Evolutionary conservation across 2,888 invertebrate species (phyloP).

Genomic region (Netelia melanura): DNA sequence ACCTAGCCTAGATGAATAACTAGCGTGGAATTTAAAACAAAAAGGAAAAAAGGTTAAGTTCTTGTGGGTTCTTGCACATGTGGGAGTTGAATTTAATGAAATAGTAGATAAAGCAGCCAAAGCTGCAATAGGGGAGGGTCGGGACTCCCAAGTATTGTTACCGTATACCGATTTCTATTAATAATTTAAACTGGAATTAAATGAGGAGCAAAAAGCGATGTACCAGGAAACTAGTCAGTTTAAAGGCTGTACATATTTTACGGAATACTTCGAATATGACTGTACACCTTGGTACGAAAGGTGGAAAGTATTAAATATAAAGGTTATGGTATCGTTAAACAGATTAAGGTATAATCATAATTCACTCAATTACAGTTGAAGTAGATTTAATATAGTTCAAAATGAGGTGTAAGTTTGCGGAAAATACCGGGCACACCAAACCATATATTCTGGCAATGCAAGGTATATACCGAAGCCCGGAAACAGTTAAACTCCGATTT

Average conservation of each 20-base stretch:
- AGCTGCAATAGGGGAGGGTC: slow-evolving; percentile 23
- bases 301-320: background rate
- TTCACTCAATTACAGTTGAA: slow-evolving; percentile 18
- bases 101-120: slow-evolving; percentile 29
- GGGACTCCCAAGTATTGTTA: slow-evolving; percentile 1
- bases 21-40: slow-evolving; percentile 9
- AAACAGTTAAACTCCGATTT: background rate
- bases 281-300: slow-evolving; percentile 31
- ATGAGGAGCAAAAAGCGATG: background rate
- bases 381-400: slow-evolving; percentile 17
- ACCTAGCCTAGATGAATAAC: background rate
- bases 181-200: background rate
- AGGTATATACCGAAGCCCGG: background rate
- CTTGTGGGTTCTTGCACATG: slow-evolving; percentile 52
- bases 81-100: slow-evolving; percentile 33
- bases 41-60: background rate
- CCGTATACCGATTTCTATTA: slow-evolving; percentile 27
- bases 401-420: background rate
- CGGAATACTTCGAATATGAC: background rate
- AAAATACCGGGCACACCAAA: background rate
- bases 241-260: slow-evolving; percentile 7
- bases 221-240: background rate
- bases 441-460: slow-evolving; percentile 37
- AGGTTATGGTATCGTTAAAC: slow-evolving; percentile 27
- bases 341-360: slow-evolving; percentile 40